Base-by-base conservation (phyloP, 2,888 invertebrate species). In the Sinhomidia bicolor region DNA sequence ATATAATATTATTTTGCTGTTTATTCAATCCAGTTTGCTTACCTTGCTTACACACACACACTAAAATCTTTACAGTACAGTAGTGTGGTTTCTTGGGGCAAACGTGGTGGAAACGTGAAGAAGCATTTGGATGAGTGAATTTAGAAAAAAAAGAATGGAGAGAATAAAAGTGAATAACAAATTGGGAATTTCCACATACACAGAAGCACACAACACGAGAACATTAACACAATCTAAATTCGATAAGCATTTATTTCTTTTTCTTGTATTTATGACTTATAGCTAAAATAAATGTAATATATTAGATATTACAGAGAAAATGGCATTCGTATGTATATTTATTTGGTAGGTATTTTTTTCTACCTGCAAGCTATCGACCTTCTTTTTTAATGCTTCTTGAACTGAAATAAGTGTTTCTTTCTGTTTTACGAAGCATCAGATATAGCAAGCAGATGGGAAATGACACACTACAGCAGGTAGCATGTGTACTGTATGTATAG, bases 391-490 rank as follows among this genome's bases (percentile, higher is more conserved):
- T n/a, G 60, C n/a, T 60, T 60, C 29, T 62, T 62, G 32, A 29
- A 32, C 5, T 29, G 5, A 1, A 9, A 62, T 0, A n/a, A 26
- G 32, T 41, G n/a, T 60, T 60, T 60, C 26, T 1, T 14, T 60
- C 12, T 9, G 2, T 68, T 74, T 74, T 44, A 17, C 12, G 23
- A 0, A 79, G n/a, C n/a, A n/a, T n/a, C n/a, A n/a, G n/a, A n/a
- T n/a, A n/a, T n/a, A n/a, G n/a, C n/a, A n/a, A n/a, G 36, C 78
- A 79, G 78, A 29, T 57, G 78, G 78, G 26, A 79, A 79, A 79
- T 57, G 57, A 54, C 78, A 79, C 23, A 47, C 47, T 44, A 29
- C 7, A n/a, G n/a, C n/a, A n/a, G 20, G 17, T 20, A 41, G 12
- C 23, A 14, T 44, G 44, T 36, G 44, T 36, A 32, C n/a, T 36